Evolutionary conservation across 2,113 vertebrate species (phyloP).

Genomic region (Suricata suricatta): DNA sequence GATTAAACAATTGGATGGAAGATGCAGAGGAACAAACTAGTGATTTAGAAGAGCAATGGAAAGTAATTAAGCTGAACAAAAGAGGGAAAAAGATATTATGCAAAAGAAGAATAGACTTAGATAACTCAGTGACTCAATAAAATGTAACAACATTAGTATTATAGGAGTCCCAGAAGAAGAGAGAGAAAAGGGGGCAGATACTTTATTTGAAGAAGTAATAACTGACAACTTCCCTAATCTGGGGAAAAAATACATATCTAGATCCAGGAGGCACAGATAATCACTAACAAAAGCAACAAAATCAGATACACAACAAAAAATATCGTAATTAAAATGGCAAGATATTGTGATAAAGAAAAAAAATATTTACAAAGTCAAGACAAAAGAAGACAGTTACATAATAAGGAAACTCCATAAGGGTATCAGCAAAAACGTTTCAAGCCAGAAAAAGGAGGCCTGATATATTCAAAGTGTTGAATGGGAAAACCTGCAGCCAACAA

Average conservation of each 20-base stretch:
- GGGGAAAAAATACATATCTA: neutral
- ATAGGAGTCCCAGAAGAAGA: neutral
- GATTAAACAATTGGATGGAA: neutral
- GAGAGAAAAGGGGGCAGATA: neutral
- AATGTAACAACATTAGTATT: neutral
- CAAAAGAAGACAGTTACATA: neutral
- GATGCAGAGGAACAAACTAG: neutral
- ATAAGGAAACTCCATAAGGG: neutral
- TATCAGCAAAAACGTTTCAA: no score
- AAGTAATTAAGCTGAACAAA: neutral
- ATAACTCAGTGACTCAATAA: neutral
- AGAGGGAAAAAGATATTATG: neutral
- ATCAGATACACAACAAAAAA: neutral
- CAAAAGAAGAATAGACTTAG: neutral
- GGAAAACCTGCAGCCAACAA: neutral
- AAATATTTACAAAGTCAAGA: neutral
- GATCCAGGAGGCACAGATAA: neutral
- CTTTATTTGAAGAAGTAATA: neutral
- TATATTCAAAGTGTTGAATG: neutral
- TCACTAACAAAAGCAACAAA: neutral
- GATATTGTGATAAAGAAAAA: neutral
- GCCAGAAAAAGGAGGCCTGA: no score
- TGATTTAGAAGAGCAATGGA: neutral
- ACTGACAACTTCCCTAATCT: neutral
- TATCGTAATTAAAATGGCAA: neutral